Base-by-base conservation (phyloP, 2,888 invertebrate genomes). In the Drosophila lutescens region DNA sequence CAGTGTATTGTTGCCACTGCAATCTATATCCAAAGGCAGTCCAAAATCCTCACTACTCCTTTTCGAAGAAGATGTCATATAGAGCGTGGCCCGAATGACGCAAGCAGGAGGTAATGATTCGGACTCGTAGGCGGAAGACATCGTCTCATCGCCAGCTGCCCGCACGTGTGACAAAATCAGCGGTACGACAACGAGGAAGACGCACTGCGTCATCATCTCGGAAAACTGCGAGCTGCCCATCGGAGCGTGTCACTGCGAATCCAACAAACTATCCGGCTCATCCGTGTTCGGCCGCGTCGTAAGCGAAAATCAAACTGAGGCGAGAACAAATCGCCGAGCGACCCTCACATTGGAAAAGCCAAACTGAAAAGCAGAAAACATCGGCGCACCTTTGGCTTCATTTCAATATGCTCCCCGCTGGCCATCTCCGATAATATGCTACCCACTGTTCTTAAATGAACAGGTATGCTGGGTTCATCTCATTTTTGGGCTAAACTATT, bases 11-110 rank as follows among this genome's bases (percentile, higher is more conserved):
- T 54, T 73, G 0, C n/a, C 58, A 46, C 38, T 56, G 47, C 90
- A 90, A 44, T 90, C 85, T 3, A 90, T 90, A 54, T 88, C 79
- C 78, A 90, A 62, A 0, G 84, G 81, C 60, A 90, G 56, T 0
- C 89, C 90, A 51, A 85, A 85, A 15, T 85, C 87, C 26, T 60
- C 66, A 2, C 15, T 30, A 2, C 54, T 72, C 12, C 84, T 75
- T 34, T 68, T 51, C n/a, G 57, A 41, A 10, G 57, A 41, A 6
- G 79, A 46, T 44, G 69, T 72, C 20, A 65, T 63, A 38, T 71
- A 82, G 30, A 89, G 67, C 6, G 77, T 86, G 36, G 89, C 89
- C 13, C 69, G 80, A 59, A 89, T 86, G 46, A 77, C 53, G 63
- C 89, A 84, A 65, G 55, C 36, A 47, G 44, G 43, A 20, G 30